A percentile compares a stretch with the other conserved stretches of the same genome.
Conservation (phyloP, 2,888 invertebrate species). For the Spodoptera exigua region DNA sequence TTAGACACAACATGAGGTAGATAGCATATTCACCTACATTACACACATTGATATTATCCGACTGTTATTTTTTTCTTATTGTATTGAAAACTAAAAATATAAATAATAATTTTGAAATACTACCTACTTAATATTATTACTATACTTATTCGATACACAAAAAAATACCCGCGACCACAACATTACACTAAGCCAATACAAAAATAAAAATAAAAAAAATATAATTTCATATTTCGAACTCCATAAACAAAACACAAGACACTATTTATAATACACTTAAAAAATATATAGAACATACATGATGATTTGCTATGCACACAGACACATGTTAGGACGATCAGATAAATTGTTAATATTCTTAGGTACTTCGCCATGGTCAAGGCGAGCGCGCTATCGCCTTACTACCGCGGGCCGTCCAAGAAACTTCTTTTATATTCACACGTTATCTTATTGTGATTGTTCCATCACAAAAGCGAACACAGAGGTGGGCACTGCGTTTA, state of each 20-base stretch:
- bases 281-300: conserved; percentile 73
- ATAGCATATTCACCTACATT: conserved; percentile 31
- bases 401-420: conserved; percentile 67
- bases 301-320: conserved; percentile 77
- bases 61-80: neutral
- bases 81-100: neutral
- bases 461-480: conserved; percentile 38
- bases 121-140: too few species aligned
- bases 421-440: conserved; percentile 78
- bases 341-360: conserved; percentile 52
- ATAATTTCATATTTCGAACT: neutral
- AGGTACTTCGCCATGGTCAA: conserved; percentile 81
- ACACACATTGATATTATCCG: conserved; percentile 13
- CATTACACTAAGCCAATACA: conserved; percentile 1
- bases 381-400: conserved; percentile 74
- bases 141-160: neutral
- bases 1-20: conserved; percentile 18
- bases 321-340: conserved; percentile 73
- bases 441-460: conserved; percentile 65
- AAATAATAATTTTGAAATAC: neutral
- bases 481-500: conserved; percentile 38
- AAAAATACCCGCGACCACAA: conserved; percentile 19
- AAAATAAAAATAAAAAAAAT: neutral
- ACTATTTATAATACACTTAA: conserved; percentile 19
- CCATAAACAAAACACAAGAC: conserved; percentile 15